Percentiles rank a stretch among this genome's conserved stretches.
These are phyloP conservation scores for Cynodonichthys magdalenae DNA, from an alignment of 2,797 vertebrate species.

Conservation along the genomic window DNA sequence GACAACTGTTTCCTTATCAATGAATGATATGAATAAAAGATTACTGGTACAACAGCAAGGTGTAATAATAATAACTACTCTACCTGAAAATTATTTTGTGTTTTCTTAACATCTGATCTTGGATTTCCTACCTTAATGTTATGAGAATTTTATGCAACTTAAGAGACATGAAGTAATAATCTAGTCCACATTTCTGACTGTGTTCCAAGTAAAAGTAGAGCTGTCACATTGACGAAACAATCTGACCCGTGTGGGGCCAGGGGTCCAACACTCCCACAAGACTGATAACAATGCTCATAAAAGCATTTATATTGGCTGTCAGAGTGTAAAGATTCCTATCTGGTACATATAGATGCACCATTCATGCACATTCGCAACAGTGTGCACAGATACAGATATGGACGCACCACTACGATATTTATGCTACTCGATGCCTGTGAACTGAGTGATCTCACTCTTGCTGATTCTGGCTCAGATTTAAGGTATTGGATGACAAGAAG, in stretches of 20 bases:
- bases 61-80: conserved; percentile 13
- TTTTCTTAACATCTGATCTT: conserved; percentile 19
- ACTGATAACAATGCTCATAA: conserved; percentile 78
- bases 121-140: conserved; percentile 31
- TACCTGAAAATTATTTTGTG: conserved; percentile 7
- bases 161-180: conserved; percentile 47
- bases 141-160: conserved; percentile 31
- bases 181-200: conserved; percentile 50
- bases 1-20: conserved; percentile 4
- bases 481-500: conserved; percentile 71
- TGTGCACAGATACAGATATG: conserved; percentile 25
- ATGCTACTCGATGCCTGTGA: conserved; percentile 41
- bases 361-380: conserved; percentile 35
- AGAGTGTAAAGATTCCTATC: conserved; percentile 71
- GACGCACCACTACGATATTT: conserved; percentile 48
- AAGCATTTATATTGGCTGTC: conserved; percentile 80
- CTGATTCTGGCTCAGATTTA: conserved; percentile 72
- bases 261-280: conserved; percentile 58
- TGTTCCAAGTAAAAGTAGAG: conserved; percentile 51
- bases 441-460: conserved; percentile 50
- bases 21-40: conserved; percentile 1
- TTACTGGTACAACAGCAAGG: conserved; percentile 1
- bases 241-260: conserved; percentile 67
- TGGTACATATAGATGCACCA: conserved; percentile 62
- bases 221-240: conserved; percentile 76